Base-by-base conservation (phyloP, 1,140 invertebrate genomes). In the Choristoneura fumiferana region DNA sequence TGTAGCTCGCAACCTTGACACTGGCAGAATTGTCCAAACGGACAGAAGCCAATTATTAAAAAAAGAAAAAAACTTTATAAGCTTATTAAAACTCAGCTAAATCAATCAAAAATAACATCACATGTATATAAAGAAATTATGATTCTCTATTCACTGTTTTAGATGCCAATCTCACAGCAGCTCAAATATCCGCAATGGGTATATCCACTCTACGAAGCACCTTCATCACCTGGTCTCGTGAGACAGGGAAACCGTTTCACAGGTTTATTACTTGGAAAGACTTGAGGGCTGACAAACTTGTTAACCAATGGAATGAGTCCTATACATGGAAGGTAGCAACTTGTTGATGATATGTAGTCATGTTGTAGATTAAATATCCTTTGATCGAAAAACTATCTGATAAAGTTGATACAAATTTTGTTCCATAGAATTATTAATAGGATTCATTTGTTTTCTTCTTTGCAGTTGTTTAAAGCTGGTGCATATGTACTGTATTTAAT, bases 261-360 rank as follows among this genome's bases (percentile, higher is more conserved):
- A 97, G 97, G 73, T 96, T 99, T 67, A 97, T 99, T 60, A 97
- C 96, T 14, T 99, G 98, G 98, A 98, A 98, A 81, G 98, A 99
- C 87, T 72, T 96, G 22, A 91, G 98, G 57, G 95, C 96, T 18
- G 92, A 95, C 71, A 78, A 91, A 29, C 85, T 97, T 56, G 97
- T 98, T 0, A 93, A 95, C 49, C 82, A 93, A 69, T 97, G 96
- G 95, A 99, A 99, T 85, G 89, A 92, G 8, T 98, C 97, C 3
- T 90, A 95, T 39, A 93, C 90, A 3, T 91, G 97, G 73, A 96
- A 93, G 87, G 93, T 95, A 73, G n/a, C n/a, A n/a, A n/a, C n/a
- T 35, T 13, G 55, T 62, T 29, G 1, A 34, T 43, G 12, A 37
- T 8, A 3, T 12, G 12, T 13, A 13, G 15, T 39, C n/a, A 13